These are phyloP conservation scores for Erannis defoliaria DNA, from an alignment of 2,888 invertebrate species.

Conservation along the genomic window DNA sequence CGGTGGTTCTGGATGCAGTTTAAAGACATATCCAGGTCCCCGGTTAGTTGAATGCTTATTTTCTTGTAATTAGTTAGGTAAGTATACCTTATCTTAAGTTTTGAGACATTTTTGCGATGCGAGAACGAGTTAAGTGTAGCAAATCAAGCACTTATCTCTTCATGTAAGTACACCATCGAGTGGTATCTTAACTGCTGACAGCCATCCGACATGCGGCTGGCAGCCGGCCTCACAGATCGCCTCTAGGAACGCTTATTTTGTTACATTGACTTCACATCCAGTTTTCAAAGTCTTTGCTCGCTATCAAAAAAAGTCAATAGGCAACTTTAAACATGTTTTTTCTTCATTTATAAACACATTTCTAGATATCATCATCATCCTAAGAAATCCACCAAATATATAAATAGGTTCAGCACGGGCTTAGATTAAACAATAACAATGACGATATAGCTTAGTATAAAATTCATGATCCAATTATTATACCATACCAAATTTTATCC, in stretches of 20 bases:
- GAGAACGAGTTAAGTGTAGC: slow-evolving; percentile 14
- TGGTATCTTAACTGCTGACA: slow-evolving; percentile 27
- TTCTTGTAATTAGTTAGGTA: background rate
- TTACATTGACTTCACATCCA: slow-evolving; percentile 16
- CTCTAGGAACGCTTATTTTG: slow-evolving; percentile 3
- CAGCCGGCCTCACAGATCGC: slow-evolving; percentile 25
- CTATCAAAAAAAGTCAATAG: background rate
- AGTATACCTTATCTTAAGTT: background rate
- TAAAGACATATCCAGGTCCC: no score
- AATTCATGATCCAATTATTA: no score
- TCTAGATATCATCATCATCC: no score
- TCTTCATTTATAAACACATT: no score
- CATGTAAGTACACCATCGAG: slow-evolving; percentile 17
- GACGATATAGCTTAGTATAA: no score
- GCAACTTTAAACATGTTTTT: no score
- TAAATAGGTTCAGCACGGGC: no score
- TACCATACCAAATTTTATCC: no score
- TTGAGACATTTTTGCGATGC: background rate
- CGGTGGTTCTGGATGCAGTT: no score
- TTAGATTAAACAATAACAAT: no score
- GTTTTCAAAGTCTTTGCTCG: background rate
- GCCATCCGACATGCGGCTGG: slow-evolving; percentile 11
- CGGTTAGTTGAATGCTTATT: background rate
- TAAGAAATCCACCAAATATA: no score
- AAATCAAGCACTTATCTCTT: slow-evolving; percentile 24